Percentiles rank a stretch among this genome's conserved stretches.
These are phyloP conservation scores for Lates calcarifer DNA, from an alignment of 2,113 vertebrate genomes.

Conservation along the genomic window DNA sequence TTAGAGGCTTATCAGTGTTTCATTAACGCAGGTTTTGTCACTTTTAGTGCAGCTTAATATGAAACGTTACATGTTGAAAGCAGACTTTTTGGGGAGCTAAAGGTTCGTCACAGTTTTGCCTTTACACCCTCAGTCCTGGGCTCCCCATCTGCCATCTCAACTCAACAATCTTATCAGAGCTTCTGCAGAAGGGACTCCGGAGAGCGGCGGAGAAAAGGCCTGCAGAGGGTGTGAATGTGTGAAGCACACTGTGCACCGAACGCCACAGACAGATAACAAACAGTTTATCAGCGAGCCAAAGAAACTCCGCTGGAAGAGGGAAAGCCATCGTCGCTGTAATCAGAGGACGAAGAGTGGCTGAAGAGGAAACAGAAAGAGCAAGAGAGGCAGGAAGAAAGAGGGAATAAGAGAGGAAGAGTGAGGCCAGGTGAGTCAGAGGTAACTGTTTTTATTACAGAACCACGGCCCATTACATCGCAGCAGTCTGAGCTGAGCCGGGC, in stretches of 20 bases:
- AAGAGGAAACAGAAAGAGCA: not conserved
- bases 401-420: not conserved
- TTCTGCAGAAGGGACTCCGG: slow-evolving; percentile 61
- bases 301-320: slow-evolving; percentile 46
- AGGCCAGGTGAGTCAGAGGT: slow-evolving; percentile 49
- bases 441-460: slow-evolving; percentile 21
- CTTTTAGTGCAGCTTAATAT: too few relatives aligned
- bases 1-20: too few relatives aligned
- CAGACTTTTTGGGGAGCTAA: too few relatives aligned
- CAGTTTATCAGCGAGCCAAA: slow-evolving; percentile 47
- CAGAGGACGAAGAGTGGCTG: too few relatives aligned
- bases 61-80: too few relatives aligned
- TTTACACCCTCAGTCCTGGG: not conserved
- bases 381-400: slow-evolving; percentile 9
- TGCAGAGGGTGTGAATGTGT: slow-evolving; percentile 47
- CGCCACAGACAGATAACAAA: slow-evolving; percentile 51
- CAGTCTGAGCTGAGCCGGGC: slow-evolving; percentile 2
- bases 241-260: slow-evolving; percentile 27
- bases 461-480: slow-evolving; percentile 47
- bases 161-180: slow-evolving; percentile 67
- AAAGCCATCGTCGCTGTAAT: slow-evolving; percentile 23
- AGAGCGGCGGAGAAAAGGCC: slow-evolving; percentile 46
- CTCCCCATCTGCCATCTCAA: slow-evolving; percentile 45
- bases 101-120: too few relatives aligned
- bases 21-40: too few relatives aligned